These are phyloP conservation scores for Montifringilla adamsi DNA, from an alignment of 2,113 vertebrate genomes.

Conservation along the genomic window DNA sequence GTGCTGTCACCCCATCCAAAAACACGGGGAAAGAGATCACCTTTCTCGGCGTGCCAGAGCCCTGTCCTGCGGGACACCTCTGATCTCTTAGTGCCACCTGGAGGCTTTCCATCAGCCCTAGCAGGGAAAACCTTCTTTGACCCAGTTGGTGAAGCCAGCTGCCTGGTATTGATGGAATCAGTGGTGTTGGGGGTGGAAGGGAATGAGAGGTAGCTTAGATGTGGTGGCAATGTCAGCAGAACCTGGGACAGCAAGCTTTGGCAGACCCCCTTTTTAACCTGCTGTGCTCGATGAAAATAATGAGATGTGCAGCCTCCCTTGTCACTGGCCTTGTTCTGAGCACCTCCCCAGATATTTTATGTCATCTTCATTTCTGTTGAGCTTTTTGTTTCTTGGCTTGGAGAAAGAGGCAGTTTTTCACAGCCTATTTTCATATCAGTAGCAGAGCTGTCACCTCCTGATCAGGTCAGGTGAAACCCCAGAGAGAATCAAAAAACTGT, in stretches of 20 bases:
- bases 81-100: neutral
- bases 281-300: neutral
- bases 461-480: neutral
- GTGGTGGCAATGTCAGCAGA: neutral
- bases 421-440: neutral
- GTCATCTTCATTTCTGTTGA: neutral
- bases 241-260: neutral
- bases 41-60: neutral
- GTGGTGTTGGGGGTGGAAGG: neutral
- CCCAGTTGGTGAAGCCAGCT: too few relatives aligned
- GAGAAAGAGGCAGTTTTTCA: neutral
- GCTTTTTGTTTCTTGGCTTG: neutral
- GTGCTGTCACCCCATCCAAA: neutral
- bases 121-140: neutral
- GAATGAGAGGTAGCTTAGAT: neutral
- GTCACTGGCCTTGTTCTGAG: neutral
- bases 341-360: neutral
- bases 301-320: neutral
- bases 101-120: neutral
- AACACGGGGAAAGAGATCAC: neutral
- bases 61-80: neutral
- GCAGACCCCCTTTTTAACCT: neutral
- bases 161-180: rapidly evolving
- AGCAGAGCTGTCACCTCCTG: neutral
- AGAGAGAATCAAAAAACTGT: neutral